A percentile compares a stretch with the other conserved stretches of the same genome.
These are phyloP conservation scores for Apoda limacodes DNA, from an alignment of 2,888 invertebrate species.

Conservation along the genomic window DNA sequence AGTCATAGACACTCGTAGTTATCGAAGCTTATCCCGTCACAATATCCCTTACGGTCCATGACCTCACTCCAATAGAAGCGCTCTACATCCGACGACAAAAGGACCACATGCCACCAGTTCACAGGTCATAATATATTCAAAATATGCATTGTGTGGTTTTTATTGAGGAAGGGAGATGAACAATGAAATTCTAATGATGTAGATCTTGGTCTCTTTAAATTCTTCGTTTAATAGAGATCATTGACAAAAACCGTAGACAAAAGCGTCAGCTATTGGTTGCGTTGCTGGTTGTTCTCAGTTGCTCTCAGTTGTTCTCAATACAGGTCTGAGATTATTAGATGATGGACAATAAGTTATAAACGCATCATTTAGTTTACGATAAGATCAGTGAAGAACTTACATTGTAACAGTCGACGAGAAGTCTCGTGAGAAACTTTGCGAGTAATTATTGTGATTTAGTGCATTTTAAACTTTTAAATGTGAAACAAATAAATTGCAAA, in stretches of 20 bases:
- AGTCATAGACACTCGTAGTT: no score
- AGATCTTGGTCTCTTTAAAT: slow-evolving; percentile 34
- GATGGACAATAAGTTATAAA: slow-evolving; percentile 46
- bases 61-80: slow-evolving; percentile 33
- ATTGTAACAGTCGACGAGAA: slow-evolving; percentile 12
- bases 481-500: no score
- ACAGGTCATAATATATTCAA: slow-evolving; percentile 62
- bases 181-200: slow-evolving; percentile 43
- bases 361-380: slow-evolving; percentile 55
- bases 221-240: slow-evolving; percentile 28
- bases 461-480: no score
- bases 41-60: slow-evolving; percentile 35
- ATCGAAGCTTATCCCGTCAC: no score
- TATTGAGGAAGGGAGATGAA: slow-evolving; percentile 36
- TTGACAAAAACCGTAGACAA: no score
- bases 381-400: slow-evolving; percentile 33
- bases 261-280: no score
- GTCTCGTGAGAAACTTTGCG: slow-evolving; percentile 10
- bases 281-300: no score
- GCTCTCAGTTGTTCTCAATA: no score
- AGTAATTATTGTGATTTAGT: no score
- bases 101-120: slow-evolving; percentile 37
- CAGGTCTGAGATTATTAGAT: slow-evolving; percentile 23
- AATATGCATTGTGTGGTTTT: slow-evolving; percentile 58
- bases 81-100: slow-evolving; percentile 31